Evolutionary conservation across 30 jellyfish, hydroid and myxozoan genomes (phyloP), one percentile per base, ranked within the genome.

Genomic region (Phacellophora camtschatica): DNA sequence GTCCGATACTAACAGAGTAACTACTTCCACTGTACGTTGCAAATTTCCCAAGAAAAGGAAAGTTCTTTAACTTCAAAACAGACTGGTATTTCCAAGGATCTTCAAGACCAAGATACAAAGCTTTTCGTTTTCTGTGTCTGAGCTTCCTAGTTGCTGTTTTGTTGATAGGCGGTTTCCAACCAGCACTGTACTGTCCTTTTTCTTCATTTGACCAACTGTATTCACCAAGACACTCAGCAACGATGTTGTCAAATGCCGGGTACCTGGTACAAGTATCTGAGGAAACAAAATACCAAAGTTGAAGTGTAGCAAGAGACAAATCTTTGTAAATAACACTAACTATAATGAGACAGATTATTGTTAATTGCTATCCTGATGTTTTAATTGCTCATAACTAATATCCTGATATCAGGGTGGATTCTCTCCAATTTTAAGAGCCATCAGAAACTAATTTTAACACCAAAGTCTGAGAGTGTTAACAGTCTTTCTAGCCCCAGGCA

Each of bases 1-100:
- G 98, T 3, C 98, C 98, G 57, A 90, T 77, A 55, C 96, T 90
- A 46, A 84, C 98, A 0, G 98, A 61, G 48, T 83, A 90, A 31
- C 96, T 74, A 64, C 95, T 74, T 2, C 98, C 98, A 63, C 95
- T 68, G 59, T 90, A 90, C 16, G 98, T 83, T 45, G 87, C 91
- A 39, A 90, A 83, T 35, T 51, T 69, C 29, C 98, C 98, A 50
- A 76, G 53, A 82, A 90, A 90, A 16, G 98, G 98, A 77, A 90
- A 90, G 56, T 87, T 83, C 66, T 83, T 90, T 74, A 90, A 55
- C 82, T 82, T 75, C 65, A 66, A 65, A 36, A 82, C 94, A 10
- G 94, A 82, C 42, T 90, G 96, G 59, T 83, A 68, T 46, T 70
- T 68, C 98, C 98, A 90, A 0, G 98, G 96, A 61, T 83, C 71